Evolutionary conservation across 2,113 vertebrate species (phyloP), one percentile per base, ranked within the genome.

Genomic region (Herpailurus yagouaroundi): DNA sequence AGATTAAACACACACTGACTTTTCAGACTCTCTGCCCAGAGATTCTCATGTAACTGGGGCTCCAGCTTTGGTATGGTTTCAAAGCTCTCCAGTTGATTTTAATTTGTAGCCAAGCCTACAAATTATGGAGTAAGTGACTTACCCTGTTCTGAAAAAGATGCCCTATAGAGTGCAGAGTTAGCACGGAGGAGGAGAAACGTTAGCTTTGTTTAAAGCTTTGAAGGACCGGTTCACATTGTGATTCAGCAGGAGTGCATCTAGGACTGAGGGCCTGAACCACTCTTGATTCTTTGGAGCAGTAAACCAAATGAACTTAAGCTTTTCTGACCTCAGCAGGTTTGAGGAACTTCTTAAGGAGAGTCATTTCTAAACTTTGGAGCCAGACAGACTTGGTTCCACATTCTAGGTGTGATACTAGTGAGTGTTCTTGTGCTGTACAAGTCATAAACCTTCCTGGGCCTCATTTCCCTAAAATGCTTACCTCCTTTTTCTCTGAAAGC

Each of bases 1-100:
- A 2, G 12, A 55, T 71, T 36, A 77, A 41, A 89, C 41, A 66
- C 7, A 38, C 71, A 57, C 41, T 41, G 10, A 66, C 68, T 77
- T 77, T 83, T 81, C 38, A 91, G 33, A 5, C 18, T 86, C 36
- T 73, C 12, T 14, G 15, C 23, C 64, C 41, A 76, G 14, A 88
- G 89, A 57, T n/a, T 81, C 73, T 95, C 7, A 23, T 23, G 38
- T 89, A 38, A 85, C 18, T 57, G 52, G 45, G 57, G 33, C 21
- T 36, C 52, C 60, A n/a, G 50, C 71, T 71, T 63, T 63, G 68
- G 36, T 45, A 89, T 2, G 5, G 7, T 87, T 33, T 73, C 38
- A 85, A 88, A 95, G 63, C 50, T 82, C 41, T 94, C 73, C 52
- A n/a, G 52, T 36, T 90, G 63, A 97, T 71, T 97, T 95, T 92